Percentiles rank a stretch among this genome's conserved stretches.
Evolutionary conservation across 1,140 invertebrate species (phyloP).

Genomic region (Rhagoletis pomonella): DNA sequence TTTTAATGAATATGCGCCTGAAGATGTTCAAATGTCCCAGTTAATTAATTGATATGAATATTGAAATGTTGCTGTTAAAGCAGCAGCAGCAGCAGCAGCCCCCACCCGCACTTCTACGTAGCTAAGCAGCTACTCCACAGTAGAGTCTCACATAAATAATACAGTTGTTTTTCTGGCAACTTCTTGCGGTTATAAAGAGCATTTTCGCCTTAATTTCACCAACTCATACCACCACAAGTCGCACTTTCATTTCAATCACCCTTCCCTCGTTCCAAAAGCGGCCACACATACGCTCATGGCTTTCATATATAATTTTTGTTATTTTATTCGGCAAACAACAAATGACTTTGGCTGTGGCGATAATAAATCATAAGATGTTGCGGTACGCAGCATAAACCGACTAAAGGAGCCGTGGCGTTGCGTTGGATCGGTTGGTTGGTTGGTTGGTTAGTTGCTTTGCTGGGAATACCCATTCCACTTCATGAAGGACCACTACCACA

Average conservation of each 20-base stretch:
- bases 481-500: slow-evolving; percentile 10
- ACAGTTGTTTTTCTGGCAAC: background rate
- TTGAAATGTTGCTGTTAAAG: slow-evolving; percentile 32
- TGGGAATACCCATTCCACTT: background rate
- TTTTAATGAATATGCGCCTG: background rate
- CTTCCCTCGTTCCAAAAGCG: background rate
- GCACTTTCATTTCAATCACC: background rate
- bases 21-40: slow-evolving; percentile 5
- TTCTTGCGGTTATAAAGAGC: slow-evolving; percentile 27
- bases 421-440: background rate
- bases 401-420: background rate
- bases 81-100: background rate
- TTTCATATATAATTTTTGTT: slow-evolving; percentile 45
- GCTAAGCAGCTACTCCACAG: background rate
- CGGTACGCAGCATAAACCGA: background rate
- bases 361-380: slow-evolving; percentile 51
- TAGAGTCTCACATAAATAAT: background rate
- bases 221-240: background rate
- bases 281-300: background rate
- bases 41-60: slow-evolving; percentile 48
- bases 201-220: slow-evolving; percentile 14
- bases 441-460: background rate
- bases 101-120: background rate
- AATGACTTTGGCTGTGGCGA: slow-evolving; percentile 46
- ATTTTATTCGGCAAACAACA: slow-evolving; percentile 27